Evolutionary conservation across 1,140 invertebrate genomes (phyloP), one percentile per base, ranked within the genome.

Genomic region (Drosophila orosa): DNA sequence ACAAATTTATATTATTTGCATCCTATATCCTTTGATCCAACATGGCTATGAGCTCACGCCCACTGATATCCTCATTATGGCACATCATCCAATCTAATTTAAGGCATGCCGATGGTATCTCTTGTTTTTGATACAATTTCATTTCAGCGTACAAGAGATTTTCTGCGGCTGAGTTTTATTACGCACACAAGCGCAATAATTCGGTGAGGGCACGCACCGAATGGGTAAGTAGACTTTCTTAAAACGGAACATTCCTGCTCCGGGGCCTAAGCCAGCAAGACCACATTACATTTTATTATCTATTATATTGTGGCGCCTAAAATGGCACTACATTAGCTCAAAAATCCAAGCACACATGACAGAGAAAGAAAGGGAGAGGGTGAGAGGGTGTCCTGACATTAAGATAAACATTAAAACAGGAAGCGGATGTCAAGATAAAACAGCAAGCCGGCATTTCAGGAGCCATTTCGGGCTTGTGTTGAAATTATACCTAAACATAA

Each of bases 351-450:
- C 56, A 56, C 40, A 74, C 37, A 48, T 44, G 35, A 47, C 29
- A 39, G 39, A 59, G 27, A 45, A 24, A 56, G 29, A 45, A 12
- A 29, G n/a, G 39, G 47, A 48, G 27, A 44, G 19, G 45, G 27
- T 29, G 15, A 15, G 24, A 31, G 7, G 0, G 45, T 37, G 52
- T 19, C 47, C 84, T 45, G 67, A 78, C 85, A 83, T 72, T 84
- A 85, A 84, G 84, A 54, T 89, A 89, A 89, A 89, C 85, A 89
- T 90, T 90, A 90, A 85, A 90, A 84, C 74, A 74, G 84, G 85
- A 89, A 90, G 81, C 80, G 80, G 84, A 89, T 78, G 74, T 69
- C 57, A 54, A 40, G 73, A 74, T 72, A 72, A 78, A 69, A 78
- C 58, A 55, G 73, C 27, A 61, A 40, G 48, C 74, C 78, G 75